Conservation (phyloP, 2,113 vertebrate species). For the Tachycineta bicolor region DNA sequence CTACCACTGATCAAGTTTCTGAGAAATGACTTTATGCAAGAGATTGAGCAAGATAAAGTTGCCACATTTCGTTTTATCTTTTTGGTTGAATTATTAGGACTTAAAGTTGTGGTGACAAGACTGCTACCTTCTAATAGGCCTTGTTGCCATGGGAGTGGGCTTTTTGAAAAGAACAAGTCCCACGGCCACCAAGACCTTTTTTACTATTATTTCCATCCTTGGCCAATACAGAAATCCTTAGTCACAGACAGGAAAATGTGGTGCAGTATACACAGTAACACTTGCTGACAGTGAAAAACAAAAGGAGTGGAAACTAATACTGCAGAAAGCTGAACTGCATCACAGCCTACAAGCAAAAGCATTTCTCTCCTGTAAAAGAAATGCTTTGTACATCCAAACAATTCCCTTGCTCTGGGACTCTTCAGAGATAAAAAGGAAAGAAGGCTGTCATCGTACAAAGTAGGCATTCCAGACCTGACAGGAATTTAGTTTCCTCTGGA, state of each 20-base stretch:
- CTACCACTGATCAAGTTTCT: slow-evolving; percentile 80
- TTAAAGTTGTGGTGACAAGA: slow-evolving; percentile 82
- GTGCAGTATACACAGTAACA: slow-evolving; percentile 46
- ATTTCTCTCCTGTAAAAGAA: slow-evolving; percentile 51
- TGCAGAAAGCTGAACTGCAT: slow-evolving; percentile 40
- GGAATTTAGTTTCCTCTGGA: slow-evolving; percentile 15
- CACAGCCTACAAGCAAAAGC: slow-evolving; percentile 43
- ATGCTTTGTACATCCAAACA: slow-evolving; percentile 48
- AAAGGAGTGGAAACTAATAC: slow-evolving; percentile 48
- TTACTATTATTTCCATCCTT: slow-evolving; percentile 33
- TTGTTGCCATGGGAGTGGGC: slow-evolving; percentile 67
- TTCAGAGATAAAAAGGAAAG: slow-evolving; percentile 11
- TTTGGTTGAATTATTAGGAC: slow-evolving; percentile 77
- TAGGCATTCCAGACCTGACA: background rate
- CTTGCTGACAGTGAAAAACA: slow-evolving; percentile 70
- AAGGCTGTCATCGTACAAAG: background rate
- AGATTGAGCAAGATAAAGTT: slow-evolving; percentile 81
- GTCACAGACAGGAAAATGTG: slow-evolving; percentile 54
- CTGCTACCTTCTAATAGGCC: slow-evolving; percentile 70
- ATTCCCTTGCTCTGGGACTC: background rate
- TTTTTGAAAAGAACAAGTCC: slow-evolving; percentile 71
- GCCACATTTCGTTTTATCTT: slow-evolving; percentile 81
- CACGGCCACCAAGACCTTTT: slow-evolving; percentile 59
- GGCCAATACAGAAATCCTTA: slow-evolving; percentile 51
- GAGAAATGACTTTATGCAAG: slow-evolving; percentile 81